These are phyloP conservation scores for Sebastes cheni DNA, from an alignment of 2,797 vertebrate species.

Conservation along the genomic window DNA sequence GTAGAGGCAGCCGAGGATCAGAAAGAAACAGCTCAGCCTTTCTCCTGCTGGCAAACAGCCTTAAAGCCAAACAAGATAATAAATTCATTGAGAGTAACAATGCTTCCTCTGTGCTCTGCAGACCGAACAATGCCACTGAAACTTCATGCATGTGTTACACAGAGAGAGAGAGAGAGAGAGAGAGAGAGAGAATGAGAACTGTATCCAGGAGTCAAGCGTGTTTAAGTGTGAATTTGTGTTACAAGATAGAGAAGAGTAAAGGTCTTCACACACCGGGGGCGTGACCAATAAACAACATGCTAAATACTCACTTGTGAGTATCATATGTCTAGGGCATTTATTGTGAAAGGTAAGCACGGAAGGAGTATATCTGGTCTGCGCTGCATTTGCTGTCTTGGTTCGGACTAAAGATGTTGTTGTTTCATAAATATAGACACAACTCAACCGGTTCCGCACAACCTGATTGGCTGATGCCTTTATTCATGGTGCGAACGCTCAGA, in stretches of 20 bases:
- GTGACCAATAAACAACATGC: too few species aligned
- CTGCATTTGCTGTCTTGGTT: too few species aligned
- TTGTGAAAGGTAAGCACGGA: too few species aligned
- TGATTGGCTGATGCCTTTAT: too few species aligned
- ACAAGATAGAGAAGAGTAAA: background rate
- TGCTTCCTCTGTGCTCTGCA: slow-evolving; percentile 15
- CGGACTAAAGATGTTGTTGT: too few species aligned
- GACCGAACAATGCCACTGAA: background rate
- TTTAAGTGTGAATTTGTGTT: background rate
- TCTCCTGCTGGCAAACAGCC: background rate
- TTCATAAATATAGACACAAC: too few species aligned
- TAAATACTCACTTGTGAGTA: too few species aligned
- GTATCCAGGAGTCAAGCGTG: background rate
- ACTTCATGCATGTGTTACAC: background rate
- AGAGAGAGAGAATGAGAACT: background rate
- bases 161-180: background rate
- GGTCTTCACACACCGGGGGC: too few species aligned
- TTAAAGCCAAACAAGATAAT: slow-evolving; percentile 38
- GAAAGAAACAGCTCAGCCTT: background rate
- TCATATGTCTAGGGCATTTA: too few species aligned
- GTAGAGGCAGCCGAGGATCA: background rate
- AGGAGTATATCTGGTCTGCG: too few species aligned
- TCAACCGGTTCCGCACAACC: too few species aligned
- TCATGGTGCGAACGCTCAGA: too few species aligned
- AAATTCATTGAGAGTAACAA: slow-evolving; percentile 24